These are phyloP conservation scores for Choristoneura rosaceana DNA, from an alignment of 2,888 invertebrate species.

Conservation along the genomic window DNA sequence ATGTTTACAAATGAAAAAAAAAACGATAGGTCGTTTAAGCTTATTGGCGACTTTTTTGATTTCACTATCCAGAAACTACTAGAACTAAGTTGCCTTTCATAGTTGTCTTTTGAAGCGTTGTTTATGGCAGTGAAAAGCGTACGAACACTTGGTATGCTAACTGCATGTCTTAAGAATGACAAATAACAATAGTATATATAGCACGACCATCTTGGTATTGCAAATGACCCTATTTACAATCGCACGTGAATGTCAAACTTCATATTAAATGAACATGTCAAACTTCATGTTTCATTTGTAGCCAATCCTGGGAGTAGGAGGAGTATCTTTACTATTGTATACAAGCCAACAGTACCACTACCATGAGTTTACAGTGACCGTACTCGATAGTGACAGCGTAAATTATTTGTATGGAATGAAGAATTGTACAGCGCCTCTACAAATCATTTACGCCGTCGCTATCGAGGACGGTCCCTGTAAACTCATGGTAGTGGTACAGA, in stretches of 20 bases:
- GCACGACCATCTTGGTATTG: conserved; percentile 16
- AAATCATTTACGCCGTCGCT: no score
- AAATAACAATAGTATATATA: conserved; percentile 16
- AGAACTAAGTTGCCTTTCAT: not conserved
- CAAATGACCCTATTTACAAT: conserved; percentile 34
- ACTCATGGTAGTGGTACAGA: no score
- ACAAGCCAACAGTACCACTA: no score
- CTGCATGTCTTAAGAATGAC: conserved; percentile 24
- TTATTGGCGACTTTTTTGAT: not conserved
- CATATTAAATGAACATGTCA: no score
- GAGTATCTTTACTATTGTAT: no score
- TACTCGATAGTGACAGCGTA: no score
- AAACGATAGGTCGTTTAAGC: not conserved
- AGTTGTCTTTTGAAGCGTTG: conserved; percentile 20
- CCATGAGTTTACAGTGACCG: no score
- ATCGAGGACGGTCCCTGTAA: no score
- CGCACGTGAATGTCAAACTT: not conserved
- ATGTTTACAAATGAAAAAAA: not conserved
- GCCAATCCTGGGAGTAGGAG: no score
- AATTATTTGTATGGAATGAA: no score
- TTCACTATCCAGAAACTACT: conserved; percentile 11
- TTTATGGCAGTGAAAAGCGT: conserved; percentile 26
- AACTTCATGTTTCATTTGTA: not conserved
- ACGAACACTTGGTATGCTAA: conserved; percentile 20
- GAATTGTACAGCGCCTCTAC: no score